Base-by-base conservation (phyloP, 2,888 invertebrate genomes). In the Lasioglossum pauxillum region DNA sequence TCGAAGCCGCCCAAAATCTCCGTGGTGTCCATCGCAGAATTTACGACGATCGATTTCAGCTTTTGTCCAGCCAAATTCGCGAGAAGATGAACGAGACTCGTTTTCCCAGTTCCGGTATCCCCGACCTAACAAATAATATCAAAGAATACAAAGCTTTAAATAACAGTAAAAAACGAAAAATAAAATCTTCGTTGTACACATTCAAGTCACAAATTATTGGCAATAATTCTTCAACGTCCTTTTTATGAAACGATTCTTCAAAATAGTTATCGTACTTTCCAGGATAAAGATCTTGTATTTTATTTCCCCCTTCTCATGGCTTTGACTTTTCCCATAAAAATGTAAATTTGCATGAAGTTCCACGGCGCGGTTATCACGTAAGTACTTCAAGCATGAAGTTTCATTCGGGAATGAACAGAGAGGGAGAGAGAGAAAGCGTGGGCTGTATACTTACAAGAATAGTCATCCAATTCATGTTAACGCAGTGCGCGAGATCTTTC, bases 1-100 rank as follows among this genome's bases (percentile, higher is more conserved):
- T 99, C 99, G 95, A 99, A 99, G 87, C 99, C 99, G 77, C 99
- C 99, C 2, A 99, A 96, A 78, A 99, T 97, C 94, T 99, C 99
- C 0, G 98, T 98, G 0, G 99, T 98, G 93, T 99, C 99, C 97
- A 98, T 99, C 57, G 98, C 97, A 49, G 98, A 98, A 92, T 98
- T 99, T 78, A 99, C 97, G 19, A 98, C 97, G 83, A 99, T 95
- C 0, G 97, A 97, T 90, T 97, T 96, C 72, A 99, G 96, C 83
- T 97, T 96, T 90, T 97, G 97, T 2, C 98, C 98, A 0, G 97
- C 96, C 78, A 99, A 95, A 91, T 97, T 96, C 0, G 99, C 97
- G 83, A 99, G 95, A 74, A 97, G 96, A 94, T 97, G 97, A 41
- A 99, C 97, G 10, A 98, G 95, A 91, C 97, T 97, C 82, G 97